A percentile compares a stretch with the other conserved stretches of the same genome.
phyloP scores from a whole-genome alignment of 1,140 invertebrate genomes.

The Pentalonia nigronervosa region DNA sequence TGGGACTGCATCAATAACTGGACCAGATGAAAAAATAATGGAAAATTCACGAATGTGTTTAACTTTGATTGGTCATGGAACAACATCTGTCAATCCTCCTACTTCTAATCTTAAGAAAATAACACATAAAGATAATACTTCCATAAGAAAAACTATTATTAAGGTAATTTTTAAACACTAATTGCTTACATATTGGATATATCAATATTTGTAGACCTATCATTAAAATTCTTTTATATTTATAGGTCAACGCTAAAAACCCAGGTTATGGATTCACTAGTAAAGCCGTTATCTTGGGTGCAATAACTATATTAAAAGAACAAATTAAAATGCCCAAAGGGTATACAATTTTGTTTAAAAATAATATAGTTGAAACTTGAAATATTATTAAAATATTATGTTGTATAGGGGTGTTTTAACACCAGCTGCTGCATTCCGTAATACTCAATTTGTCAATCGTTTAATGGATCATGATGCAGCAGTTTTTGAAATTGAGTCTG shows the following conservation, averaged over 20 bases:
- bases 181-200: neutral
- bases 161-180: neutral
- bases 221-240: neutral
- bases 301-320: constrained; percentile 74
- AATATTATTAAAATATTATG: constrained; percentile 16
- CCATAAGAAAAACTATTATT: neutral
- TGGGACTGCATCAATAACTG: neutral
- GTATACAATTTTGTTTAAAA: neutral
- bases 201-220: neutral
- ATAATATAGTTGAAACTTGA: neutral
- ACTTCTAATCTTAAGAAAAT: neutral
- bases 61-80: constrained; percentile 18
- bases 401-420: constrained; percentile 28
- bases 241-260: constrained; percentile 70
- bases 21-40: neutral
- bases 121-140: neutral
- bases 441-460: neutral
- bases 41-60: neutral
- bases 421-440: constrained; percentile 27
- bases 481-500: neutral
- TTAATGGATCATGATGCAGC: constrained; percentile 15
- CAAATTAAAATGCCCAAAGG: constrained; percentile 65
- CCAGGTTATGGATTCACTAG: constrained; percentile 86
- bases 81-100: neutral
- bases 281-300: constrained; percentile 74